Evolutionary conservation across 1,140 invertebrate genomes (phyloP), one percentile per base, ranked within the genome.

Genomic region (Saccostrea cuccullata): DNA sequence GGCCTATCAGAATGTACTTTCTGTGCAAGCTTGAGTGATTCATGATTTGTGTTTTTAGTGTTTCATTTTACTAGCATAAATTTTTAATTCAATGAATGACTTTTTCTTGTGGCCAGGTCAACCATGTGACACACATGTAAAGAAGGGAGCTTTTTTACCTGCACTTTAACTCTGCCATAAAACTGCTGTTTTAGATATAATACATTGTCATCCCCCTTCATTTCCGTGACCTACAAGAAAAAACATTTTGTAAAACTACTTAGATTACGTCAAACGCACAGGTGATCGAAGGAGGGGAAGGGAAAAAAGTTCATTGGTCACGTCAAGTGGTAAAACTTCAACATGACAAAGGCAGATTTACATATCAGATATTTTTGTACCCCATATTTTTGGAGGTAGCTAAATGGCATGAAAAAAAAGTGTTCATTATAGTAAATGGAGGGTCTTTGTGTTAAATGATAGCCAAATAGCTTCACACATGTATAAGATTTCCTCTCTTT

Each of bases 211-310:
- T 77, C 2, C 70, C 26, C 11, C 26, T 77, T 77, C 70, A 77
- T 77, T 77, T 77, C 70, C 70, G 70, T 77, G 70, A 26, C 70
- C 30, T 77, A 26, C 26, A 13, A 77, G 70, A 77, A 77, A n/a
- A 77, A 77, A 77, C 70, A 77, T 77, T 77, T 77, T 77, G 70
- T 77, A 30, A 77, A 36, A 36, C 70, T 36, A 30, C 26, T 77
- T 36, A 30, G 70, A 77, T 77, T 77, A 77, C 70, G 70, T 77
- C 70, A 77, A 77, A 77, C 70, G 8, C 70, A 77, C 70, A 77
- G 70, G 70, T 77, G 70, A 77, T 77, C 30, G 70, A 77, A 77
- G 70, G 23, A 36, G 30, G 23, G 60, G 23, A 67, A 67, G 17
- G 60, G 17, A 36, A 36, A 26, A 30, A 36, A 77, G 15, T 15